Evolutionary conservation across 2,888 invertebrate species (phyloP).

Genomic region (Nasonia oneida): DNA sequence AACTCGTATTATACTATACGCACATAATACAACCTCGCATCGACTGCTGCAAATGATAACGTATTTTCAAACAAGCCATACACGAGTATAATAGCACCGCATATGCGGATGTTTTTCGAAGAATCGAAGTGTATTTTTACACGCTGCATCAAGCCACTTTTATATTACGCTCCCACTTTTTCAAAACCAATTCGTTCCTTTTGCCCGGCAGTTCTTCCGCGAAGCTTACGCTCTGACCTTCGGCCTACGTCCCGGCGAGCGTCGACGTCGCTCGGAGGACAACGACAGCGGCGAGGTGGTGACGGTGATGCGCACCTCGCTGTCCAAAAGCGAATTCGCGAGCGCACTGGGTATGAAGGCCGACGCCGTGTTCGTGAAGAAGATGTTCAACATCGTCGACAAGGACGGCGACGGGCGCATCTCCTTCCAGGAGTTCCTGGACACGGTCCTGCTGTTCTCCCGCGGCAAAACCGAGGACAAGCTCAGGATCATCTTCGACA

Average conservation of each 20-base stretch:
- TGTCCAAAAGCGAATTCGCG: slow-evolving; percentile 96
- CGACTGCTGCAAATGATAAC: background rate
- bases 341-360: slow-evolving; percentile 97
- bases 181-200: background rate
- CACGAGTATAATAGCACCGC: no score
- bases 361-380: slow-evolving; percentile 96
- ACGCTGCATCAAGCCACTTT: background rate
- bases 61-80: background rate
- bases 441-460: slow-evolving; percentile 95
- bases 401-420: slow-evolving; percentile 96
- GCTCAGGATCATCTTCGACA: slow-evolving; percentile 95
- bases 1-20: background rate
- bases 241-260: slow-evolving; percentile 92
- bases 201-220: slow-evolving; percentile 88
- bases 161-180: background rate
- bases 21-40: background rate
- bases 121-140: background rate
- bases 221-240: slow-evolving; percentile 97
- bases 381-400: slow-evolving; percentile 98
- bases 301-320: slow-evolving; percentile 95
- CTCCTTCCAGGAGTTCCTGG: slow-evolving; percentile 97
- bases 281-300: slow-evolving; percentile 90
- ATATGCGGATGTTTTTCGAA: no score
- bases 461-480: slow-evolving; percentile 96
- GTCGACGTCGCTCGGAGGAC: slow-evolving; percentile 84